These are phyloP conservation scores for Ornithorhynchus anatinus DNA, from an alignment of 2,113 vertebrate genomes.

Conservation along the genomic window DNA sequence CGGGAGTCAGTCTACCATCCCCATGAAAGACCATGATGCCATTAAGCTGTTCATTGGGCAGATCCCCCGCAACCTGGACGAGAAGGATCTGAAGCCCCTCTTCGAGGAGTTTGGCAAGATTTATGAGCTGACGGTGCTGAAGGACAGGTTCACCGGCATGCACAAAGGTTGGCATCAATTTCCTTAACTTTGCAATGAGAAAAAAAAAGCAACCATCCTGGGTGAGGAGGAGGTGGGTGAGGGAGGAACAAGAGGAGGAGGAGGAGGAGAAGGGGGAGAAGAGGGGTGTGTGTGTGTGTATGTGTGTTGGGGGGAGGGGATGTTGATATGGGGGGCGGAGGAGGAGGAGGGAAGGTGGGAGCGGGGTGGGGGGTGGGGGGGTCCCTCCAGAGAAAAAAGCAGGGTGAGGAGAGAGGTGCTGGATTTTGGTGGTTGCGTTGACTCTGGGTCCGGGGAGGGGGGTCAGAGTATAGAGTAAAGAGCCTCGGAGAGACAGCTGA, in stretches of 20 bases:
- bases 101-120: conserved; percentile 99
- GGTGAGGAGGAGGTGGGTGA: conserved; percentile 35
- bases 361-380: conserved; percentile 13
- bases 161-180: conserved; percentile 92
- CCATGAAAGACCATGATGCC: conserved; percentile 99
- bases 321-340: conserved; percentile 24
- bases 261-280: conserved; percentile 37
- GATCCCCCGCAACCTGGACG: conserved; percentile 99
- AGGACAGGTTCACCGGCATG: conserved; percentile 99
- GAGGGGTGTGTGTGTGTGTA: conserved; percentile 38
- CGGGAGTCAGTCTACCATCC: conserved; percentile 96
- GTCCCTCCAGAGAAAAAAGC: neutral
- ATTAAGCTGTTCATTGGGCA: conserved; percentile 99
- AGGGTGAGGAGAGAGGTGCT: conserved; percentile 11
- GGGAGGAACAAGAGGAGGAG: conserved; percentile 31
- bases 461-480: neutral
- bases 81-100: conserved; percentile 98
- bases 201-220: conserved; percentile 38
- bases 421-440: neutral
- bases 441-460: conserved; percentile 33
- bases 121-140: conserved; percentile 99
- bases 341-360: conserved; percentile 10
- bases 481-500: neutral
- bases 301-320: conserved; percentile 38
- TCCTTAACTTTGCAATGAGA: conserved; percentile 72